A percentile compares a stretch with the other conserved stretches of the same genome.
phyloP scores from a whole-genome alignment of 2,113 vertebrate species.

The Girardinichthys multiradiatus region DNA sequence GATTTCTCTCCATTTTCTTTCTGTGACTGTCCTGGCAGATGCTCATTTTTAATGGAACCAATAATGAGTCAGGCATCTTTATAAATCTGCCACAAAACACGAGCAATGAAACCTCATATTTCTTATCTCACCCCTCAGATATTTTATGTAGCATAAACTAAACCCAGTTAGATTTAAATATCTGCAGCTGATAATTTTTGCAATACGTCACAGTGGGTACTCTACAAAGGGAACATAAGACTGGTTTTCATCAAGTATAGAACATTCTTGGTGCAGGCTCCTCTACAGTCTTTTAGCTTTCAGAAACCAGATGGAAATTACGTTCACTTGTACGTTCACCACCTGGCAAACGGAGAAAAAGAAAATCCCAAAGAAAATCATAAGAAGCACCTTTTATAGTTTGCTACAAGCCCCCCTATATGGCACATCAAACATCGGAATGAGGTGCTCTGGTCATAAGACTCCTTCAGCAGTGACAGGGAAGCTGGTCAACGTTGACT shows the following conservation, averaged over 20 bases:
- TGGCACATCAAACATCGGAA: no score
- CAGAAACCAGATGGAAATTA: conserved; percentile 16
- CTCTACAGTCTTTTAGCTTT: conserved; percentile 20
- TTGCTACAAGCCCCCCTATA: no score
- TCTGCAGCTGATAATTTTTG: conserved; percentile 15
- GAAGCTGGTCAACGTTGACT: neutral
- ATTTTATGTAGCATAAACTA: conserved; percentile 29
- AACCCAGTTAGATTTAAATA: conserved; percentile 17
- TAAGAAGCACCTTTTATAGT: no score
- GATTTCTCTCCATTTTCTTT: conserved; percentile 25
- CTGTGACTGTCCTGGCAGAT: conserved; percentile 16
- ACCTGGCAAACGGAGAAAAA: no score
- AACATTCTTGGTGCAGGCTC: conserved; percentile 4
- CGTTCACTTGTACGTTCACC: no score
- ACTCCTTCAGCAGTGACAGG: neutral
- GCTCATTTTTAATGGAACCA: conserved; percentile 25
- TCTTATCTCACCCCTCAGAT: conserved; percentile 8
- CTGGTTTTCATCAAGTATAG: conserved; percentile 8
- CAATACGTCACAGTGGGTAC: neutral
- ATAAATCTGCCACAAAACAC: conserved; percentile 17
- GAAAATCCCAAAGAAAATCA: no score
- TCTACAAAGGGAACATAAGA: conserved; percentile 40
- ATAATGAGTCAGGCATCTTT: conserved; percentile 8
- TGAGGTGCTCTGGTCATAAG: neutral
- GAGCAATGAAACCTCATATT: neutral